phyloP scores from a whole-genome alignment of 2,888 invertebrate genomes.

The Pristionchus maxplancki region DNA sequence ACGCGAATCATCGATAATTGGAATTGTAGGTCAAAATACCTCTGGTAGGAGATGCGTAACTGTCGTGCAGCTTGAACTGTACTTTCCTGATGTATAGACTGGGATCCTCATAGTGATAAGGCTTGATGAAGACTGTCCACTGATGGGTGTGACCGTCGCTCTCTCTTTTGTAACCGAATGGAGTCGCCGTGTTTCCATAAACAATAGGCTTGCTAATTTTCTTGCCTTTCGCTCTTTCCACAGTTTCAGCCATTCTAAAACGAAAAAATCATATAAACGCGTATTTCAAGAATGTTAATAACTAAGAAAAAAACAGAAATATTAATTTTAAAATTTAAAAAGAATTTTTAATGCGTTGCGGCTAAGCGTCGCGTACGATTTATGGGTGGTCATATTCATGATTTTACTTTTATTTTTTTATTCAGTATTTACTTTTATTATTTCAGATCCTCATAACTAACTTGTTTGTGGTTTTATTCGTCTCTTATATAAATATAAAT shows the following conservation, averaged over 20 bases:
- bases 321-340: neutral
- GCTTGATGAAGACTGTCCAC: conserved; percentile 84
- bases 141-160: conserved; percentile 92
- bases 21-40: conserved; percentile 63
- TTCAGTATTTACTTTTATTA: neutral
- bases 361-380: neutral
- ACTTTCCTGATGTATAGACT: conserved; percentile 71
- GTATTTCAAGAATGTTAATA: neutral
- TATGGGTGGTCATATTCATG: neutral
- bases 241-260: conserved; percentile 50
- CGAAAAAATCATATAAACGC: neutral
- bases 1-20: conserved; percentile 1
- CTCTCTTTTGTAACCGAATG: conserved; percentile 58
- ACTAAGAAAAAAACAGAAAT: neutral
- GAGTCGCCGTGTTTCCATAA: conserved; percentile 91
- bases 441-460: no score
- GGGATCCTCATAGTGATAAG: conserved; percentile 61
- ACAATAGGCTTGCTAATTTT: conserved; percentile 92
- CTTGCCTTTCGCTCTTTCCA: conserved; percentile 67
- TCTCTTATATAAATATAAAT: no score
- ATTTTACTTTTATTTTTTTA: neutral
- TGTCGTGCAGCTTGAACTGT: conserved; percentile 92
- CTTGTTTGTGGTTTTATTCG: no score
- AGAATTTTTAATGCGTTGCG: neutral
- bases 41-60: conserved; percentile 93